Percentiles rank a stretch among this genome's conserved stretches.
phyloP scores from a whole-genome alignment of 2,113 vertebrate species.

The Gnathonemus longibarbis region DNA sequence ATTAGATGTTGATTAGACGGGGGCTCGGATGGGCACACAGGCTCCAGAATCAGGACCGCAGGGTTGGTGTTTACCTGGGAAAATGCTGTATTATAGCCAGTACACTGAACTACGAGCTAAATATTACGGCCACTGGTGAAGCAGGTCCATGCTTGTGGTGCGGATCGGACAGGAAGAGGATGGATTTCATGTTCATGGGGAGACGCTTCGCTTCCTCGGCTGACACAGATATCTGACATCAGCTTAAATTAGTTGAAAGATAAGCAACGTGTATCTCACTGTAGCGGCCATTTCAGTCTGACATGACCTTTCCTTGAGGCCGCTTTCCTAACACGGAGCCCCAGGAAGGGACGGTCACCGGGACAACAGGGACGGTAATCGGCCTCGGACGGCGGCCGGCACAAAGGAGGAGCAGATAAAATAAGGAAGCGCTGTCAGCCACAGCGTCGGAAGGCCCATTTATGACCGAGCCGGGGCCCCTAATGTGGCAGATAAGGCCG shows the following conservation, averaged over 20 bases:
- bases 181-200: background rate
- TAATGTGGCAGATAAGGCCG: no score
- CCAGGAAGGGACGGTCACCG: background rate
- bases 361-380: background rate
- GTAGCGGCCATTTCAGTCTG: background rate
- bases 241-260: background rate
- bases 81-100: background rate
- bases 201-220: background rate
- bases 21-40: no score
- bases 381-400: conserved; percentile 45
- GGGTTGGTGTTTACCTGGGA: background rate
- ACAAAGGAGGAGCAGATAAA: conserved; percentile 53
- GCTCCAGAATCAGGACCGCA: no score
- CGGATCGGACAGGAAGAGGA: background rate
- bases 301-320: conserved; percentile 11
- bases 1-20: background rate
- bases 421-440: conserved; percentile 55
- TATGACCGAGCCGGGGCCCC: conserved; percentile 49
- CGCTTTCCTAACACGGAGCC: background rate
- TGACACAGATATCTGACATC: background rate
- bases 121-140: background rate
- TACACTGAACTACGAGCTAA: background rate
- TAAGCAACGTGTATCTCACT: background rate
- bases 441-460: conserved; percentile 54
- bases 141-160: background rate